Percentiles rank a stretch among this genome's conserved stretches.
Conservation (phyloP, 35 echinoderm and acorn worm species). For the Heliocidaris erythrogramma region DNA sequence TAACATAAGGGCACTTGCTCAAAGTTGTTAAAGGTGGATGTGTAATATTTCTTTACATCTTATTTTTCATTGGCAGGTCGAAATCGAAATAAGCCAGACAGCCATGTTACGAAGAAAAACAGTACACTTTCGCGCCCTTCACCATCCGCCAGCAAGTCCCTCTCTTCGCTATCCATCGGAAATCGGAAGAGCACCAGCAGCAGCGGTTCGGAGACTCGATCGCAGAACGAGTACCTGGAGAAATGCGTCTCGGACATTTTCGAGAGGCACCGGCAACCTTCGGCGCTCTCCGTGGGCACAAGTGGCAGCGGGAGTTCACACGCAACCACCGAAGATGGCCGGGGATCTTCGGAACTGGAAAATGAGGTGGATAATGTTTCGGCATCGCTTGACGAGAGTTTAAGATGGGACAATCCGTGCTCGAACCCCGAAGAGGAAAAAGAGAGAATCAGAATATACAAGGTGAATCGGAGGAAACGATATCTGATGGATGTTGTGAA, state of each 20-base stretch:
- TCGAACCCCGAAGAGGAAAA: slow-evolving; percentile 80
- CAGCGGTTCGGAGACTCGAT: not conserved
- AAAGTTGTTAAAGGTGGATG: not conserved
- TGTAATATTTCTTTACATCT: not conserved
- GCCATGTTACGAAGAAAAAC: not conserved
- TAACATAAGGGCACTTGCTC: not conserved
- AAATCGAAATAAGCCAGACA: not conserved
- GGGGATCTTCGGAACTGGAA: slow-evolving; percentile 29
- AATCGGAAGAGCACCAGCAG: slow-evolving; percentile 21
- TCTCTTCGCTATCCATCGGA: not conserved
- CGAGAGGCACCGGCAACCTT: slow-evolving; percentile 29
- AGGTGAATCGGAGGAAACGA: slow-evolving; percentile 90
- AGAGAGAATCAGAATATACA: slow-evolving; percentile 81
- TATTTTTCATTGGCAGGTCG: not conserved
- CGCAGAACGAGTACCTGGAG: slow-evolving; percentile 33
- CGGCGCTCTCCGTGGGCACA: not conserved
- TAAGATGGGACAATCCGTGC: slow-evolving; percentile 84
- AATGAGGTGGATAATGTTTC: slow-evolving; percentile 50
- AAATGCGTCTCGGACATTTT: slow-evolving; percentile 44
- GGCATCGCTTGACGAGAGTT: slow-evolving; percentile 69
- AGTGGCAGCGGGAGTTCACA: not conserved
- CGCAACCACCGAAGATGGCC: not conserved
- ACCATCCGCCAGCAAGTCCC: not conserved
- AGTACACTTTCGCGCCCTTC: not conserved
- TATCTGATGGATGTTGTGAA: slow-evolving; percentile 78